Base-by-base conservation (phyloP, 2,888 invertebrate genomes). In the Microchrysa polita region DNA sequence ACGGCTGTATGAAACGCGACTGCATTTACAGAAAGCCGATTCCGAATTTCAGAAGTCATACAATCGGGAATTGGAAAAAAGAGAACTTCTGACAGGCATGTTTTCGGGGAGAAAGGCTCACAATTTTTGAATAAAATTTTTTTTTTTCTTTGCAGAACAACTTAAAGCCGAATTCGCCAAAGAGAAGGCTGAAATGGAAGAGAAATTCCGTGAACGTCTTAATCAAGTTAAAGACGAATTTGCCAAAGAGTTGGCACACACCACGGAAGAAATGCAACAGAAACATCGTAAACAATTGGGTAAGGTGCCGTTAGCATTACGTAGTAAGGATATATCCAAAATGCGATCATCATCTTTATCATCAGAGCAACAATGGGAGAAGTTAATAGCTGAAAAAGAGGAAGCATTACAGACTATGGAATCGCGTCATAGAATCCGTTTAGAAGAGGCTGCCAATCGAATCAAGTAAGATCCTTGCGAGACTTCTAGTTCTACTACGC, bases 171-270 rank as follows among this genome's bases (percentile, higher is more conserved):
- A 93, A 80, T 86, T 92, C 67, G 86, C 93, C 61, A 86, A 90
- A 78, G 87, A 92, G 73, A 86, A 93, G 81, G 90, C 91, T 80
- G 92, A 92, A 83, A 89, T 92, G 73, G 93, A 92, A 80, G 90
- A 91, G 83, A 87, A 87, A 7, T 92, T 93, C 82, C 90, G 91
- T 61, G 92, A 92, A 76, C 89, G 91, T 20, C 78, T 85, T 63
- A 80, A 80, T 61, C 83, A 84, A 74, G 83, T 84, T 40, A 84
- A 84, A 75, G 82, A 83, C n/a, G 84, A 84, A 73, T 85, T 84
- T 74, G 80, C 82, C 74, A 81, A 80, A 14, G 85, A 85, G 77
- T 74, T 85, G 67, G 81, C 82, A 73, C 77, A 81, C 12, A 80
- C 82, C 78, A 87, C 91, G 9, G 92, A 93, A 76, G 88, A 89